phyloP scores from a whole-genome alignment of 2,888 invertebrate species.

The Eristalis pertinax region DNA sequence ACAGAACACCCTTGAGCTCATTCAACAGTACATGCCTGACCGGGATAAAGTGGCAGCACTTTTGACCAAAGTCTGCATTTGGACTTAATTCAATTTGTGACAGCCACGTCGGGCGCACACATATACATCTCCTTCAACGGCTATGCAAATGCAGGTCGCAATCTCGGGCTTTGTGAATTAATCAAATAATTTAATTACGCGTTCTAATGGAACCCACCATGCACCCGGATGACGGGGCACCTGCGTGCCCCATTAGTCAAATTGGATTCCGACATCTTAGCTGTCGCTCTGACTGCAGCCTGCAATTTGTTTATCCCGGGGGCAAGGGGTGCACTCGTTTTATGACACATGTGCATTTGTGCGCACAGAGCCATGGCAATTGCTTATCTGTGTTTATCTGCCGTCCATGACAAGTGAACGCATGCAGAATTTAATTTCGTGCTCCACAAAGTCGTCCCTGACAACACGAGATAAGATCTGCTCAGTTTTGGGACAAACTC shows the following conservation, averaged over 20 bases:
- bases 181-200: slow-evolving; percentile 17
- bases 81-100: not conserved
- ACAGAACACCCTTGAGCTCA: not conserved
- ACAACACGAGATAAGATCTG: no score
- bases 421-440: no score
- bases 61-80: not conserved
- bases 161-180: no score
- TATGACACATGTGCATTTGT: not conserved
- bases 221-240: not conserved
- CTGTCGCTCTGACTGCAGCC: not conserved
- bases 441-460: no score
- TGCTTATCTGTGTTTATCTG: no score
- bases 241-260: slow-evolving; percentile 11
- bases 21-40: not conserved
- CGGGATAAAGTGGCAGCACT: not conserved
- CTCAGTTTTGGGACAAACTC: no score
- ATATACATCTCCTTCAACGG: no score
- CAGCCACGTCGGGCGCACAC: no score
- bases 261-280: not conserved
- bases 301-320: no score
- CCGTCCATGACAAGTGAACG: no score
- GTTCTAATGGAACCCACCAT: not conserved
- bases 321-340: no score
- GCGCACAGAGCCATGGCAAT: no score
- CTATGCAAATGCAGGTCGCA: not conserved